These are phyloP conservation scores for Zootoca vivipara DNA, from an alignment of 2,113 vertebrate species.

Conservation along the genomic window DNA sequence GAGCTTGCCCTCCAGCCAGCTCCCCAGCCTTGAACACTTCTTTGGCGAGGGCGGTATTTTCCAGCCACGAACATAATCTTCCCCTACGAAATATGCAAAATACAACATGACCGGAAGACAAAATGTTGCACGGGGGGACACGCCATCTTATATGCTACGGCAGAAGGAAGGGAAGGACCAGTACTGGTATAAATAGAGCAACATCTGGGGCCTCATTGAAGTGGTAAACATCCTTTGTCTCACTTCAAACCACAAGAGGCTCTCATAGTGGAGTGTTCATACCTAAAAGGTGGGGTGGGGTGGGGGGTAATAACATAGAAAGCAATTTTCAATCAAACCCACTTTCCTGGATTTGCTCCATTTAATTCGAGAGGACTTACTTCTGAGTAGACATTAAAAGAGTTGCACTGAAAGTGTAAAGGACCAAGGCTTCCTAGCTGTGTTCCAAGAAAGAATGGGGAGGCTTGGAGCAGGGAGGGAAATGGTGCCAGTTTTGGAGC, in stretches of 20 bases:
- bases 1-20: conserved; percentile 6
- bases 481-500: no score
- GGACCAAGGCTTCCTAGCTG: no score
- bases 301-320: background rate
- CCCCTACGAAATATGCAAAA: conserved; percentile 56
- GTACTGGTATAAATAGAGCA: background rate
- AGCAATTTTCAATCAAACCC: background rate
- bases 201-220: background rate
- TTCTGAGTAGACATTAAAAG: no score
- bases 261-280: background rate
- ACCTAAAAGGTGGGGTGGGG: background rate
- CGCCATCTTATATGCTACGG: conserved; percentile 58
- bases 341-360: no score
- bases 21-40: conserved; percentile 42
- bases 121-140: conserved; percentile 61
- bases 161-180: conserved; percentile 51
- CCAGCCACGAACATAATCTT: conserved; percentile 39
- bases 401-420: no score
- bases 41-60: conserved; percentile 47
- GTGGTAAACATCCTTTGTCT: background rate
- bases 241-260: background rate
- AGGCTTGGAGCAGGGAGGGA: no score
- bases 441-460: no score
- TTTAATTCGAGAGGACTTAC: no score
- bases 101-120: conserved; percentile 55